Base-by-base conservation (phyloP, 2,797 vertebrate species). In the Emydoidea blandingii region DNA sequence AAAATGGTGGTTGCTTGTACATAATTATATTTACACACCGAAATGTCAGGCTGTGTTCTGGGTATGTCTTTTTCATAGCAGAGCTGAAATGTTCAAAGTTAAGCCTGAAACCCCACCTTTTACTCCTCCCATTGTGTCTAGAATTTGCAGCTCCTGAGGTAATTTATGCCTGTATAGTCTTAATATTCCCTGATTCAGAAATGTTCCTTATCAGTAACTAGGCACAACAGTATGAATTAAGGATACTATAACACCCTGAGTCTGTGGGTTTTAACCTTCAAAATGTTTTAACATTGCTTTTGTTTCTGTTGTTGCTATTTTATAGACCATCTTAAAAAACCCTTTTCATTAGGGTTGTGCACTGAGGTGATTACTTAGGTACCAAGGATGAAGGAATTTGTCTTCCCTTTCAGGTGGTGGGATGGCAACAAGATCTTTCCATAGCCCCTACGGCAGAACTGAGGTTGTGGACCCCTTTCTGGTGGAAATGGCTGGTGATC, bases 1-100 rank as follows among this genome's bases (percentile, higher is more conserved):
- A 95, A 97, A 96, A 97, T 94, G 95, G 95, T 21, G 37, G 85
- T 53, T 19, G 2, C 16, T 37, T 41, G 90, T 44, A 68, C 6
- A 19, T 15, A 83, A 6, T 53, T 47, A 76, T 76, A 76, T 76
- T 84, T 49, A n/a, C 0, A 2, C 76, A 68, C 19, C 18, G 25
- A 6, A 87, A 4, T 12, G 3, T 81, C 80, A 31, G 9, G 8
- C 41, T 1, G 14, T 10, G 54, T 0, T 53, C 88, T 79, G 0
- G 56, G 57, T 53, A 41, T 0, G 0, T 12, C 90, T 89, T 86
- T 5, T 23, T 52, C 29, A 53, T 29, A 16, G 79, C 21, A 57
- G 86, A 85, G 2, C 1, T 47, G 5, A 92, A 56, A 11, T 1
- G 8, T 79, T 83, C 12, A 5, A 79, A 90, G 84, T 92, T 25